Base-by-base conservation (phyloP, 2,888 invertebrate species). In the Macrosoma leucophasiata region DNA sequence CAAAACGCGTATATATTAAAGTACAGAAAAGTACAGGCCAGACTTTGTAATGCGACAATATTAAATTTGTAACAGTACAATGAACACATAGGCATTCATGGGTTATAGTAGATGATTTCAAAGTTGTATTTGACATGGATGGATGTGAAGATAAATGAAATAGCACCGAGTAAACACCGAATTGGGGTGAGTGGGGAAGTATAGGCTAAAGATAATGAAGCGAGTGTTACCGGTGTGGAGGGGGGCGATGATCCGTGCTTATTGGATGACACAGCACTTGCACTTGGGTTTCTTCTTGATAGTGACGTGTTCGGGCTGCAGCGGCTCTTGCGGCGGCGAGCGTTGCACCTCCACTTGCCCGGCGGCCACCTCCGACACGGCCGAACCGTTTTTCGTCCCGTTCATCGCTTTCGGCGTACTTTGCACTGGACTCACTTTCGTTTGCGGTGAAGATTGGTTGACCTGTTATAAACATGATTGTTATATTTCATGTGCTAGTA, bases 251-350 rank as follows among this genome's bases (percentile, higher is more conserved):
- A 9, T 29, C 32, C 11, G 34, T 20, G 13, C 35, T 89, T 94
- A 95, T 90, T 95, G 95, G 74, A 95, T 88, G 72, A 93, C 93
- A 88, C 96, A 96, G 88, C 96, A 96, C 78, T 94, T 92, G 90
- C 95, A 95, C 87, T 95, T 95, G 81, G 93, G 94, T 86, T 95
- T 96, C 88, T 96, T 96, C 88, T 96, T 95, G 70, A 96, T 90
- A 69, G 93, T 92, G 65, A 96, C 94, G 77, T 93, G 95, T 77
- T 96, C 96, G 50, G 95, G 93, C 77, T 94, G 94, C 61, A 88
- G 88, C 29, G 91, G 91, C 66, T 92, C 91, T 57, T 91, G 91
- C 41, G 91, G 89, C 55, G 91, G 90, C 40, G 91, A 87, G 49
- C 89, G 90, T 52, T 92, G 91, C 41, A 94, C 91, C 59, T 91